Base-by-base conservation (phyloP, 2,113 vertebrate genomes). In the Lagenorhynchus albirostris region DNA sequence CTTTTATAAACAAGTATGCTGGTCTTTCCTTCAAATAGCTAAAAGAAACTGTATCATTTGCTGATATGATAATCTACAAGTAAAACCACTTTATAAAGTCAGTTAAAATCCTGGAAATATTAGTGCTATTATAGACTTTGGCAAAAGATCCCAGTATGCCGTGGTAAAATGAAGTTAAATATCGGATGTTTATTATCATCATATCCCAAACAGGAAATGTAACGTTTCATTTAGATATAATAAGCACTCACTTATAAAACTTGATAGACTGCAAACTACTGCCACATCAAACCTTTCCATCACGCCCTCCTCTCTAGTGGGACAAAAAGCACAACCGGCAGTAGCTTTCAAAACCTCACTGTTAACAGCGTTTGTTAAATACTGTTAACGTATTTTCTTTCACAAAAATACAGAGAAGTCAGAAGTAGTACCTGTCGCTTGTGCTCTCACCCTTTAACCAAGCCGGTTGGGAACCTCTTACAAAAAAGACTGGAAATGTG, bases 391-490 rank as follows among this genome's bases (percentile, higher is more conserved):
- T 2, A 0, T 71, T 90, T 55, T 70, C 33, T 62, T 55, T 58
- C 26, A 26, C 73, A 50, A 91, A 85, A 82, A 58, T 33, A 76
- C 12, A 94, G 68, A 91, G 26, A 80, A 97, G 36, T 88, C 21
- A n/a, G 38, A 53, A 94, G 26, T 2, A 33, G 38, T 47, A 26
- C 10, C 31, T 25, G 15, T 7, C 2, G 0, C 20, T 3, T 82
- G 31, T 13, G 50, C 13, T 47, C 20, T 67, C 67, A 58, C 4
- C 13, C 15, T 86, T 90, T 55, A 50, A 70, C 25, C 5, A 2
- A 3, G 2, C 4, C 1, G 3, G n/a, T 38, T 94, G 50, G 44
- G 47, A 92, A 82, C 0, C 2, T 62, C 36, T 74, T 47, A 5
- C 8, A 33, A 26, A 25, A 93, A 81, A 44, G 11, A 67, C 2